Percentiles rank a stretch among this genome's conserved stretches.
Conservation (phyloP, 2,797 vertebrate genomes). For the Cynodonichthys magdalenae region DNA sequence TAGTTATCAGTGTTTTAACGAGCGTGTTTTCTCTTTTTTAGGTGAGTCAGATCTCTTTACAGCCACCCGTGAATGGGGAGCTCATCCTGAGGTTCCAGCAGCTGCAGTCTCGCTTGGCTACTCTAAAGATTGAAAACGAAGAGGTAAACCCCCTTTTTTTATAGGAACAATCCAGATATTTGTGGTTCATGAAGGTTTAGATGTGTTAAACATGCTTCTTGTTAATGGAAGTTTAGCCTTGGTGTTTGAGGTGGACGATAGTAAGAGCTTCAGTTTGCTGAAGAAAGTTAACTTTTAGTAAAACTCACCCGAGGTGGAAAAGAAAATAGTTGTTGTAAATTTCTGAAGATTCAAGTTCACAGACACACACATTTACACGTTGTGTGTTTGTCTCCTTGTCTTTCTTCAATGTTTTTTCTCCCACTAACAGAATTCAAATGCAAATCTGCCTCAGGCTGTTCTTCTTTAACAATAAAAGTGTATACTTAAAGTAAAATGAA, state of each 20-base stretch:
- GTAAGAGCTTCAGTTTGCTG: slow-evolving; percentile 20
- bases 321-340: slow-evolving; percentile 35
- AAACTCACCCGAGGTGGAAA: slow-evolving; percentile 49
- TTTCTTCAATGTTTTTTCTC: slow-evolving; percentile 30
- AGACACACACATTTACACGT: slow-evolving; percentile 16
- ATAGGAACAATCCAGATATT: background rate
- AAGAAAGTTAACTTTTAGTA: slow-evolving; percentile 53
- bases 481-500: slow-evolving; percentile 32
- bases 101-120: slow-evolving; percentile 93
- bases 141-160: slow-evolving; percentile 83
- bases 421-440: slow-evolving; percentile 35
- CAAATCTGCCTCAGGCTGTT: slow-evolving; percentile 30
- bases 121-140: slow-evolving; percentile 96
- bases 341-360: slow-evolving; percentile 31
- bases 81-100: slow-evolving; percentile 95
- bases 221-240: slow-evolving; percentile 7
- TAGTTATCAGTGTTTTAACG: background rate
- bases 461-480: slow-evolving; percentile 28
- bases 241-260: slow-evolving; percentile 13
- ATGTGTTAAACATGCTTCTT: slow-evolving; percentile 1
- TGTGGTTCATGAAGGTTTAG: background rate
- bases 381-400: slow-evolving; percentile 38
- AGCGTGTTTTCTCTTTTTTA: slow-evolving; percentile 51
- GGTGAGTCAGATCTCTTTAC: slow-evolving; percentile 94
- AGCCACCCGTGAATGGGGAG: slow-evolving; percentile 93